Percentiles rank a stretch among this genome's conserved stretches.
Conservation (phyloP, 2,797 vertebrate species). For the Artibeus jamaicensis region DNA sequence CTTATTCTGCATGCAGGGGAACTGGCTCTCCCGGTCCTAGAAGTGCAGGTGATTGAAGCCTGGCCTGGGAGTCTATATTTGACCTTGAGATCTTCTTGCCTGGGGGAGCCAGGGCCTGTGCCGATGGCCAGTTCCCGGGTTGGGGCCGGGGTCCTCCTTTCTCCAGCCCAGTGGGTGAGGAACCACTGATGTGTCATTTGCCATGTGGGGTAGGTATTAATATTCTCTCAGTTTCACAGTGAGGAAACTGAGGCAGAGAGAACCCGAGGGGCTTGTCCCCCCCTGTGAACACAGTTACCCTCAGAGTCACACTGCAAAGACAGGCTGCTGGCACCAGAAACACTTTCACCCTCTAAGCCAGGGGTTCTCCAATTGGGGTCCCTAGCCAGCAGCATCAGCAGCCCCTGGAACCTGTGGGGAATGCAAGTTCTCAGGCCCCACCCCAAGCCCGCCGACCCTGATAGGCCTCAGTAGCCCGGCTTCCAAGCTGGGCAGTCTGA, state of each 20-base stretch:
- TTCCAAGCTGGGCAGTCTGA: background rate
- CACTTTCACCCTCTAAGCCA: background rate
- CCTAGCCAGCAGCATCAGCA: rapidly evolving
- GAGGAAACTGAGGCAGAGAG: background rate
- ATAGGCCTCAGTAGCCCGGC: background rate
- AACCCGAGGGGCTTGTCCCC: rapidly evolving
- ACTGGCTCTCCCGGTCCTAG: slow-evolving; percentile 31
- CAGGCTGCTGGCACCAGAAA: background rate
- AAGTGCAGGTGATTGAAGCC: background rate
- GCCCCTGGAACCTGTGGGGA: background rate
- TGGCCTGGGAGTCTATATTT: background rate
- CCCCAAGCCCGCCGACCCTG: rapidly evolving
- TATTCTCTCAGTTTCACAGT: background rate
- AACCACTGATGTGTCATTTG: rapidly evolving
- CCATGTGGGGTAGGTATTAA: rapidly evolving
- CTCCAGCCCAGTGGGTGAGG: rapidly evolving
- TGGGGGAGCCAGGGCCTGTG: background rate
- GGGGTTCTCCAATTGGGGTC: background rate
- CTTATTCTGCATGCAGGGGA: background rate
- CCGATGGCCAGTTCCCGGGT: background rate
- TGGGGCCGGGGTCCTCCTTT: background rate
- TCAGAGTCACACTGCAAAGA: background rate
- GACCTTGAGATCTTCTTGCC: background rate
- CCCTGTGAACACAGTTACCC: no score
- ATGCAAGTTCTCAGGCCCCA: background rate